Conservation (phyloP, 1,140 invertebrate species). For the Gyrodactylus salaris region DNA sequence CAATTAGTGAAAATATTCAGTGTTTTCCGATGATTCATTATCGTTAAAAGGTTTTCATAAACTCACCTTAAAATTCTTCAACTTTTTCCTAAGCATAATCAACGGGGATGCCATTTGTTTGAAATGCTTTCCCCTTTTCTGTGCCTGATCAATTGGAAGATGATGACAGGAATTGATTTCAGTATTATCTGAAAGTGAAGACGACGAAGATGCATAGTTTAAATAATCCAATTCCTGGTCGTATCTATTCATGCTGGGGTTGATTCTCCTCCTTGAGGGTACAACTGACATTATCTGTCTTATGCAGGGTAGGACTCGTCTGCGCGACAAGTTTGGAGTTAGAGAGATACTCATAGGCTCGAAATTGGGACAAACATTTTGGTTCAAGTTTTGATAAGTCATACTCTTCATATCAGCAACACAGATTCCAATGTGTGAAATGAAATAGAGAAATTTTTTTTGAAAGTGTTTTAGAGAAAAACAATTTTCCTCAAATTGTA, state of each 20-base stretch:
- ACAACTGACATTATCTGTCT: not conserved
- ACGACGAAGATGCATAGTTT: not conserved
- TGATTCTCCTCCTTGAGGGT: not conserved
- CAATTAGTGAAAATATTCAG: no score
- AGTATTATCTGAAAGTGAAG: not conserved
- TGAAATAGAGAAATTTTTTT: no score
- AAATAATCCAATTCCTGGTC: not conserved
- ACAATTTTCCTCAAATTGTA: no score
- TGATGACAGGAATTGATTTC: not conserved
- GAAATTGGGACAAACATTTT: not conserved
- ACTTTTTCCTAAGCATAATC: not conserved
- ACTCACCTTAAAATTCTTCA: not conserved
- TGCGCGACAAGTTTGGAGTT: not conserved
- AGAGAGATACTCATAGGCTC: not conserved
- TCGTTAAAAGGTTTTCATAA: no score
- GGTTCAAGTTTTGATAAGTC: not conserved
- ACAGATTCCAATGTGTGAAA: no score
- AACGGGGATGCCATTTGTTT: not conserved
- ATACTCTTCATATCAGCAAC: no score
- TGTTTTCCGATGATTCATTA: no score
- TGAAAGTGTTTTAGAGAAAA: no score
- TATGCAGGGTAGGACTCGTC: not conserved
- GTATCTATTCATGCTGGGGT: not conserved
- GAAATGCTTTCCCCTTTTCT: not conserved
- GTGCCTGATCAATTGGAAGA: not conserved